Conservation (phyloP, 2,888 invertebrate species). For the Biston stratarius region DNA sequence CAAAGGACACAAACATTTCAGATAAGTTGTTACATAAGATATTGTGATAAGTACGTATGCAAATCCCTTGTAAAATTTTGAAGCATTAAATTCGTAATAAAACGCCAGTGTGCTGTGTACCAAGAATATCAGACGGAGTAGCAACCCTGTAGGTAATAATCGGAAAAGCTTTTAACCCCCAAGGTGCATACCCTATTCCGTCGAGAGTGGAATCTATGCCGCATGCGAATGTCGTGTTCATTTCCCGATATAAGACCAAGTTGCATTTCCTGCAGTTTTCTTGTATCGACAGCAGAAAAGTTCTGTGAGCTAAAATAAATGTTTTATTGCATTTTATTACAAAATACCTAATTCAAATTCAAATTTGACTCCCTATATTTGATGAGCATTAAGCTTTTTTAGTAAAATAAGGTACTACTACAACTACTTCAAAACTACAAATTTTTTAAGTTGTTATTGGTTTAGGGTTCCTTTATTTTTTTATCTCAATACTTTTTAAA, state of each 20-base stretch:
- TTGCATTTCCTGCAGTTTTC: constrained; percentile 76
- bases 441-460: no score
- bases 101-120: neutral
- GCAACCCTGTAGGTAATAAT: constrained; percentile 50
- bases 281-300: constrained; percentile 62
- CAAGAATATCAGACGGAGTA: constrained; percentile 40
- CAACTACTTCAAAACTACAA: no score
- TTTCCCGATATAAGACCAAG: constrained; percentile 61
- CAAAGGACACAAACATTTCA: neutral
- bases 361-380: no score
- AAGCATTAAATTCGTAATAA: neutral
- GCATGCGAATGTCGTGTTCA: constrained; percentile 67
- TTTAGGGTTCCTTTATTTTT: no score
- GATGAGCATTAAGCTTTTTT: no score
- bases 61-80: neutral
- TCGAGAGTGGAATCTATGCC: constrained; percentile 52
- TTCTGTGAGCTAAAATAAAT: neutral
- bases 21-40: no score
- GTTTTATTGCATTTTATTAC: neutral
- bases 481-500: no score
- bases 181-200: constrained; percentile 51
- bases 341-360: no score
- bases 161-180: constrained; percentile 66
- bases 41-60: neutral
- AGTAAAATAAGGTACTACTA: no score